phyloP scores from a whole-genome alignment of 2,797 vertebrate species.

The Hypotaenidia okinawae region DNA sequence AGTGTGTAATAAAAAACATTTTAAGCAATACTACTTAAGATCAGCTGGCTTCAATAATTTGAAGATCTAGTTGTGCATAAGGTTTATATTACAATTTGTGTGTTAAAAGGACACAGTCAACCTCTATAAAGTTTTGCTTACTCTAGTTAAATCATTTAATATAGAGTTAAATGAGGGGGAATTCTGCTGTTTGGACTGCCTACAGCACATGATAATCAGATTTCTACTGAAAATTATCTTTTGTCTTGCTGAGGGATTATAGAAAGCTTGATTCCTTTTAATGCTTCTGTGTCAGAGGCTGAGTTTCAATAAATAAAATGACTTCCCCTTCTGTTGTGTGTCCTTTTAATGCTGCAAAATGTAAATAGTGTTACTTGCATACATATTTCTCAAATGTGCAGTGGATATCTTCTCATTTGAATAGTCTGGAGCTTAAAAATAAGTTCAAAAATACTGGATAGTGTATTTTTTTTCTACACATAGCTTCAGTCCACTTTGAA shows the following conservation, averaged over 20 bases:
- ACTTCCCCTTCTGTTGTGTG: slow-evolving; percentile 10
- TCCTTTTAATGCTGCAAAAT: slow-evolving; percentile 65
- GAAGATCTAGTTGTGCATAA: slow-evolving; percentile 38
- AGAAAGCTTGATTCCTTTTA: not conserved
- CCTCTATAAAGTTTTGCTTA: not conserved
- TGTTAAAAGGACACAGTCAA: slow-evolving; percentile 53
- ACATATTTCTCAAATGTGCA: not conserved
- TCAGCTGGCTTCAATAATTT: slow-evolving; percentile 35
- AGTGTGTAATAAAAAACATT: slow-evolving; percentile 28
- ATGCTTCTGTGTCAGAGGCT: not conserved
- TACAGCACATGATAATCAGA: not conserved
- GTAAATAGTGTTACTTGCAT: not conserved
- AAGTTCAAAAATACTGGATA: slow-evolving; percentile 18
- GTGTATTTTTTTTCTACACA: not conserved
- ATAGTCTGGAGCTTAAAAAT: slow-evolving; percentile 58
- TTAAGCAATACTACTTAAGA: not conserved
- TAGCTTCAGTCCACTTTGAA: slow-evolving; percentile 43
- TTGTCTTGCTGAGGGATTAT: not conserved
- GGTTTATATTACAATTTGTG: slow-evolving; percentile 30
- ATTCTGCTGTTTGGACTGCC: not conserved
- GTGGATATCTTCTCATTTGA: not conserved
- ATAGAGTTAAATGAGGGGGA: not conserved
- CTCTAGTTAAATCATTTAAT: not conserved
- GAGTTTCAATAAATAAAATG: not conserved
- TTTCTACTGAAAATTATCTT: not conserved